Percentiles rank a stretch among this genome's conserved stretches.
Evolutionary conservation across 2,797 vertebrate species (phyloP).

Genomic region (Paguma larvata): DNA sequence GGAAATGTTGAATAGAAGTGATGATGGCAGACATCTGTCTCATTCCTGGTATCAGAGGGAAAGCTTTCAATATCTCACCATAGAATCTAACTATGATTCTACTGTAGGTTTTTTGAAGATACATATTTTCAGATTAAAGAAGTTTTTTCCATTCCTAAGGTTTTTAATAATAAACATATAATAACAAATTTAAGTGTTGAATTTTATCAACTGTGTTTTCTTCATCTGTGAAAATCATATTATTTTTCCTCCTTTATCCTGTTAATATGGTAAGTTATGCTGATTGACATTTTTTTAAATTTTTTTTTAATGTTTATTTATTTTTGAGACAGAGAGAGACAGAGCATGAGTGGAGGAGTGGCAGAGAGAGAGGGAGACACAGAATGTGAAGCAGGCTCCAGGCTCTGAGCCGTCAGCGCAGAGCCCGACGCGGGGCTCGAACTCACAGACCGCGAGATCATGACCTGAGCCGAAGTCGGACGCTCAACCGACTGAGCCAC

Average conservation of each 20-base stretch:
- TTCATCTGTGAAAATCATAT: background rate
- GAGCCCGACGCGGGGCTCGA: no score
- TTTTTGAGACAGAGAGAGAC: no score
- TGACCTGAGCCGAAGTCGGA: no score
- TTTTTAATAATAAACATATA: no score
- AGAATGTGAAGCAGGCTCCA: no score
- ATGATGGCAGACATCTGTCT: background rate
- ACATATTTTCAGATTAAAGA: slow-evolving; percentile 23
- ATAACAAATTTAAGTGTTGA: slow-evolving; percentile 4
- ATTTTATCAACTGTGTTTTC: background rate
- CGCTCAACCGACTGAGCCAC: no score
- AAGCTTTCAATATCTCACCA: slow-evolving; percentile 37
- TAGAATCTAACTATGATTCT: background rate
- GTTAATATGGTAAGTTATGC: background rate
- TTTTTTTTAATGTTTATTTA: no score
- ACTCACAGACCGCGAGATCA: no score
- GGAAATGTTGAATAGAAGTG: background rate
- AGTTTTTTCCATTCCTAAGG: background rate
- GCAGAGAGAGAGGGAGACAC: no score
- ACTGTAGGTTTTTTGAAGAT: background rate
- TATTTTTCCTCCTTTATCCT: slow-evolving; percentile 14
- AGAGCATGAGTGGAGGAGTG: no score
- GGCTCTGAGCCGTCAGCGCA: no score
- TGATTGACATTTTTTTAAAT: slow-evolving; percentile 38
- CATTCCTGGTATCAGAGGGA: background rate